phyloP scores from a whole-genome alignment of 2,797 vertebrate genomes.

The Helicolenus hilgendorfi region DNA sequence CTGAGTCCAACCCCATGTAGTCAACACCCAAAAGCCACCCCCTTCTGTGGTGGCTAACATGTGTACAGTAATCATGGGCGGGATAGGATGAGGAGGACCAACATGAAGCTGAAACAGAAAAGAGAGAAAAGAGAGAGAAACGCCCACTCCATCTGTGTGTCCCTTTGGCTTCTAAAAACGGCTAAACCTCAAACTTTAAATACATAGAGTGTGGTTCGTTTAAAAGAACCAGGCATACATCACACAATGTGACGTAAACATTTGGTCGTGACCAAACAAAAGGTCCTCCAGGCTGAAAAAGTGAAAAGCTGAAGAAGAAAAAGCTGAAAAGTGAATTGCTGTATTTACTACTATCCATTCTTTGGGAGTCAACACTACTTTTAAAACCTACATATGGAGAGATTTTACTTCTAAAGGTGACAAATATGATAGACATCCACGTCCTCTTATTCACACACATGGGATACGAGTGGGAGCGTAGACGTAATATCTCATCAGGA shows the following conservation, averaged over 20 bases:
- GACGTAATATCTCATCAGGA: conserved; percentile 17
- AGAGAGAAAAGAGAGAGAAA: conserved; percentile 46
- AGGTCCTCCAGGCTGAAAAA: neutral
- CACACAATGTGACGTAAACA: conserved; percentile 49
- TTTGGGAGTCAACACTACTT: neutral
- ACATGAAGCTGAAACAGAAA: conserved; percentile 59
- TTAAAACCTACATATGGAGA: neutral
- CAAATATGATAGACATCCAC: conserved; percentile 8
- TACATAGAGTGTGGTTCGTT: conserved; percentile 52
- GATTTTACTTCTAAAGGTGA: conserved; percentile 10
- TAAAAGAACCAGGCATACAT: conserved; percentile 54
- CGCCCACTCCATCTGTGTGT: conserved; percentile 65
- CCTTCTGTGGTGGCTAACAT: conserved; percentile 68
- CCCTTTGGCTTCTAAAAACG: conserved; percentile 73
- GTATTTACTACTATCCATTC: neutral
- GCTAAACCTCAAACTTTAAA: conserved; percentile 72
- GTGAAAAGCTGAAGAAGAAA: neutral
- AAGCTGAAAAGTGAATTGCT: neutral
- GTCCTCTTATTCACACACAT: neutral
- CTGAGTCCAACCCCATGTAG: conserved; percentile 46
- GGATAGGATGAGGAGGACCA: conserved; percentile 47
- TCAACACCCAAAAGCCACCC: conserved; percentile 74
- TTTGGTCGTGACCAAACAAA: conserved; percentile 12
- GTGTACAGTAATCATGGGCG: conserved; percentile 72
- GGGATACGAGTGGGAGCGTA: conserved; percentile 11